Conservation (phyloP, 2,797 vertebrate genomes). For the Salmo trutta region DNA sequence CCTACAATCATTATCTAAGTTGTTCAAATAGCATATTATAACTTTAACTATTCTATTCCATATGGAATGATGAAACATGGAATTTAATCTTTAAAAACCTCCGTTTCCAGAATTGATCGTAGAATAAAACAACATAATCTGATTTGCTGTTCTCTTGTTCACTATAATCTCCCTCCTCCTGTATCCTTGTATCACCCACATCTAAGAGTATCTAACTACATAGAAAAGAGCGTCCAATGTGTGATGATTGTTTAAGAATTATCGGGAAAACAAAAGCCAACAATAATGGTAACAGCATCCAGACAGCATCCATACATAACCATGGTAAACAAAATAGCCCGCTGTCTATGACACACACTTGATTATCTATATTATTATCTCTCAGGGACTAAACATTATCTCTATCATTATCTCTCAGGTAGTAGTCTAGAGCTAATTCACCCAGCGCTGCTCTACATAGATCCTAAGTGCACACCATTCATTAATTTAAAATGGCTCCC, state of each 20-base stretch:
- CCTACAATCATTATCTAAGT: background rate
- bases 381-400: background rate
- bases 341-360: background rate
- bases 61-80: background rate
- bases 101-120: background rate
- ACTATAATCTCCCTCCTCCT: background rate
- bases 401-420: too few relatives aligned
- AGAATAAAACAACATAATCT: background rate
- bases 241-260: background rate
- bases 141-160: background rate
- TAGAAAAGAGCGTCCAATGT: background rate
- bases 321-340: background rate
- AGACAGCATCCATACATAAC: background rate
- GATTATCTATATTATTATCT: background rate
- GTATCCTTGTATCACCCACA: background rate
- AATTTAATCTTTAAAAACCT: background rate
- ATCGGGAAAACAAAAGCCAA: background rate
- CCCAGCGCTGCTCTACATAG: background rate
- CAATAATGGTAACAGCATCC: background rate
- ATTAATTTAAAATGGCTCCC: background rate
- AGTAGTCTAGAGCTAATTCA: too few relatives aligned
- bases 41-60: too few relatives aligned
- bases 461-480: background rate
- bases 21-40: background rate
- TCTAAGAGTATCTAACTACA: constrained; percentile 10